Evolutionary conservation across 2,888 invertebrate species (phyloP), one percentile per base, ranked within the genome.

Genomic region (Gortyna flavago): DNA sequence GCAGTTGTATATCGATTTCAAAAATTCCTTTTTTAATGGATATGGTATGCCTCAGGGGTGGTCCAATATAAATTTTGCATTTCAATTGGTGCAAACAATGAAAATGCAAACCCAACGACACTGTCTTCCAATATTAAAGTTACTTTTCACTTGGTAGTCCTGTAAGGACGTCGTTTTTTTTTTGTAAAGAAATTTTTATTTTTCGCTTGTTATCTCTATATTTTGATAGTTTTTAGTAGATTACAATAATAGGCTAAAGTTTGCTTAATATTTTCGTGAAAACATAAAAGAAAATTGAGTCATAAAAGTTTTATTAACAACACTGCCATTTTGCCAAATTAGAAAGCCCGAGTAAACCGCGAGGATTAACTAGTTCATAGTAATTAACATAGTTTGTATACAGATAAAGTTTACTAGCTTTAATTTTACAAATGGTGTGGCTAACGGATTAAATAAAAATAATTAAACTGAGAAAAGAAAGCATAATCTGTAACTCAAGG

Each of bases 341-440:
- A 48, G 41, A 64, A 41, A 80, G 59, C 32, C 65, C 62, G 11
- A 57, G 41, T 25, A 67, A 68, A n/a, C n/a, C n/a, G 0, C 35
- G 11, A 64, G 41, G 21, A 64, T 21, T 21, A 51, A 64, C 48
- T 65, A 82, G 69, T 69, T 81, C 6, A 59, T 44, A 44, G 35
- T 65, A n/a, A 66, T 69, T 82, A 70, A 44, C 35, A 21, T 82
- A 69, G 41, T 69, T 66, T 9, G 57, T 65, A n/a, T 38, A 66
- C 25, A 68, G 62, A 16, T 11, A 18, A 61, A n/a, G 8, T 21
- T 69, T 65, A 75, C 51, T 75, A 41, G 21, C 29, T 82, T 80
- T 81, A 69, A 82, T 80, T 82, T 66, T 25, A 81, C 61, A 75
- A 80, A 75, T 82, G 68, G 68, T 29, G 51, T 61, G 18, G 41